These are phyloP conservation scores for Tympanuchus pallidicinctus DNA, from an alignment of 2,113 vertebrate species.

Conservation along the genomic window DNA sequence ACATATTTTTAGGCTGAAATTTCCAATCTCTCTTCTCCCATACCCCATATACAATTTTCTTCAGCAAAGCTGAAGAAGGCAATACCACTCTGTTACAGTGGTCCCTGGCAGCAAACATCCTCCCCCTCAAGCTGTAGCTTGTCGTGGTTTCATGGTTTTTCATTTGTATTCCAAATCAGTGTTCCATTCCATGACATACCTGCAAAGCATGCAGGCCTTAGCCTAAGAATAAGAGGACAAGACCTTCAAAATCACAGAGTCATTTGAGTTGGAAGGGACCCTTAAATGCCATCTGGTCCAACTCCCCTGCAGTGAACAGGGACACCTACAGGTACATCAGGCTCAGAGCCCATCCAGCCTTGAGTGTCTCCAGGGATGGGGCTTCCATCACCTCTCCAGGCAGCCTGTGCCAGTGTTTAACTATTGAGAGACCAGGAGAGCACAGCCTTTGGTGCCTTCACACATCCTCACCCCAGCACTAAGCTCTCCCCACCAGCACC, in stretches of 20 bases:
- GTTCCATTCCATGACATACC: too few species aligned
- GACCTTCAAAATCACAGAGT: not conserved
- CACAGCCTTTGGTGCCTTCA: not conserved
- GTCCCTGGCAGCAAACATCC: not conserved
- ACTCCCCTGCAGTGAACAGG: too few species aligned
- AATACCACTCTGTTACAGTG: fast-evolving
- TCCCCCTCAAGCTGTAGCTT: too few species aligned
- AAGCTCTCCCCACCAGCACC: not conserved
- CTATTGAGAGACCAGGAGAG: not conserved
- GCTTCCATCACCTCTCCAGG: too few species aligned
- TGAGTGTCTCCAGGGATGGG: too few species aligned
- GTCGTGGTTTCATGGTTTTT: too few species aligned
- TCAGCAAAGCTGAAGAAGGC: not conserved
- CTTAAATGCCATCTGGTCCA: too few species aligned
- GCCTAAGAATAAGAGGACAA: not conserved
- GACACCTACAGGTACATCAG: too few species aligned
- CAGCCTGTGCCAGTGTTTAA: too few species aligned
- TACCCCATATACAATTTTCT: not conserved
- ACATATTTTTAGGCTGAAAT: not conserved
- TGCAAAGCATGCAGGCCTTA: not conserved
- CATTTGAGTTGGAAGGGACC: too few species aligned
- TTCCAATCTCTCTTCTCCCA: not conserved
- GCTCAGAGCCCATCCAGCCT: too few species aligned
- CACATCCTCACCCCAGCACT: not conserved
- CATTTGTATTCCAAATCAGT: too few species aligned